phyloP scores from a whole-genome alignment of 1,140 invertebrate species.

The Plectrocnemia conspersa region DNA sequence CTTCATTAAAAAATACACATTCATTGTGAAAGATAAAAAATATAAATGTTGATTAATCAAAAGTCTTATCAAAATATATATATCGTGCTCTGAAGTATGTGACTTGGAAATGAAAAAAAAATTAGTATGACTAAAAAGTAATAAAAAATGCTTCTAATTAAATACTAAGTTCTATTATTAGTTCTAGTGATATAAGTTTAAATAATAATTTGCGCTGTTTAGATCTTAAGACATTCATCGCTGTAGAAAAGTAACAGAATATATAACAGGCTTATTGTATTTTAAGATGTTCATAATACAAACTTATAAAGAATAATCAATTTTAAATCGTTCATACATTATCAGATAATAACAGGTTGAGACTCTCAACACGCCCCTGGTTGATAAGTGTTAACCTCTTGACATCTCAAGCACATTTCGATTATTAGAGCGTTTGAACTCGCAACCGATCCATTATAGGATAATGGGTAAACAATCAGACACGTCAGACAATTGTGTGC shows the following conservation, averaged over 20 bases:
- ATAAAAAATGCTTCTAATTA: no score
- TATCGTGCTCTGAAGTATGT: no score
- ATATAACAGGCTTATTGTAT: neutral
- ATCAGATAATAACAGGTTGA: neutral
- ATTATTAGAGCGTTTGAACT: conserved; percentile 8
- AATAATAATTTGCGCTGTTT: neutral
- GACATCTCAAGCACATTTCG: neutral
- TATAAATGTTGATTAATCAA: no score
- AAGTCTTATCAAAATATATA: no score
- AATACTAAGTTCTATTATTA: no score
- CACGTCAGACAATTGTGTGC: no score
- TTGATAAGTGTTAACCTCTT: conserved; percentile 2
- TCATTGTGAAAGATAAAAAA: no score
- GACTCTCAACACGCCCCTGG: neutral
- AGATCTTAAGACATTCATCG: neutral
- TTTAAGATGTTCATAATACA: no score
- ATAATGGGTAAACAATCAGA: conserved; percentile 16
- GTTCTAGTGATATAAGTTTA: no score
- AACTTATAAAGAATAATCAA: neutral
- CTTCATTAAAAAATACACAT: no score
- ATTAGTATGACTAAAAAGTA: no score
- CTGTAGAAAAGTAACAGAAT: neutral
- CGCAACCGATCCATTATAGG: conserved; percentile 17
- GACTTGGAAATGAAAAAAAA: no score
- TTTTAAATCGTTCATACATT: neutral